Base-by-base conservation (phyloP, 2,113 vertebrate species). In the Condylura cristata region DNA sequence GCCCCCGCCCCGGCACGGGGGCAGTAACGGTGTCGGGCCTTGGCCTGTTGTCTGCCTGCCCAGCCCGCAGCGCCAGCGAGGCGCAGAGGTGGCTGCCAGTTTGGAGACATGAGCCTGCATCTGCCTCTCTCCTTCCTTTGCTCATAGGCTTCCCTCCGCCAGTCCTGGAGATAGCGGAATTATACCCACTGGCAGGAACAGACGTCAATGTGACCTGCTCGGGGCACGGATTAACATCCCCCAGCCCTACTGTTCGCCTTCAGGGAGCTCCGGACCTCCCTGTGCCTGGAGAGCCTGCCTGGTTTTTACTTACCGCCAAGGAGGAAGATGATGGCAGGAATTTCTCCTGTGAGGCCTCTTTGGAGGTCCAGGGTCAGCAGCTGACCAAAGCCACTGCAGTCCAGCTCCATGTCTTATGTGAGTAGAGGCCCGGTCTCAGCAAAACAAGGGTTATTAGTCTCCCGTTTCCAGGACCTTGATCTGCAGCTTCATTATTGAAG, bases 341-440 rank as follows among this genome's bases (percentile, higher is more conserved):
- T 89, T 74, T 97, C 70, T 97, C 96, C 86, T 97, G 96, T 37
- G 95, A 97, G 74, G 97, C 96, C 72, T 92, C 89, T 78, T 65
- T 96, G 78, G 95, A 94, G 63, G 93, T 96, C 14, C 91, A 92
- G 63, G 93, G 95, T 63, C 96, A 92, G 44, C 68, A 1, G 14
- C 1, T 96, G 61, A 71, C 90, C 60, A 97, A 95, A 90, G 95
- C 82, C 20, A 82, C 95, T 3, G 46, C 65, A 22, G 9, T 46
- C 39, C 96, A 95, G 86, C 93, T 97, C 39, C 96, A 92, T 83
- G 95, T 97, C 68, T 86, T 97, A 16, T 97, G 96, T 97, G 86
- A 97, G 95, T 97, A 79, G 72, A 74, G 32, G 39, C 41, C 63
- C 41, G 46, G 41, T 13, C 46, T 66, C 58, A 30, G 58, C 24